Evolutionary conservation across 2,888 invertebrate genomes (phyloP), one percentile per base, ranked within the genome.

Genomic region (Platypus cylindrus): DNA sequence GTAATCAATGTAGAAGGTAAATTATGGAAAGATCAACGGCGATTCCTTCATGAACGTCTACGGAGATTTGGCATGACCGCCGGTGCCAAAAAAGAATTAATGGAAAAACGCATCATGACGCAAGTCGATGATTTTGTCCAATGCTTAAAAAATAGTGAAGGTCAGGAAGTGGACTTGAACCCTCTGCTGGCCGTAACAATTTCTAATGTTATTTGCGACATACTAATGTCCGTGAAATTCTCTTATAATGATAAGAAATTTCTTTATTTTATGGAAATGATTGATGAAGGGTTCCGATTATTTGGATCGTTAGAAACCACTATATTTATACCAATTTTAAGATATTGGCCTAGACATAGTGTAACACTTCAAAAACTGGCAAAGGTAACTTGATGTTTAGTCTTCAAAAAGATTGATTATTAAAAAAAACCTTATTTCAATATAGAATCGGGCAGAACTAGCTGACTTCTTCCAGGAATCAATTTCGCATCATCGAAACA

Each of bases 181-280:
- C 76, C 79, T 5, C 65, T 76, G 13, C 70, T 91, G 32, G 80
- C 85, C 24, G 71, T 86, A 45, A 78, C 83, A 17, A 79, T 89
- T 46, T 85, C 84, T 53, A 91, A 91, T 62, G 87, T 91, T 3
- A 89, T 91, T 47, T 89, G 90, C 60, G 81, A 83, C 43, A 75
- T 90, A 48, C 74, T 89, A 52, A 90, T 91, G 90, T 83, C 85
- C 18, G 78, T 84, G 3, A 71, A 86, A 25, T 91, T 89, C 61
- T 73, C 75, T 36, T 73, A 78, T 46, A 78, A 82, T 32, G 87
- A 89, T 56, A 63, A 65, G 3, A 71, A 78, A 33, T 90, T 90
- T 62, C 68, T 71, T 32, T 70, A 84, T 36, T 81, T 89, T 52
- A 86, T 85, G 70, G 66, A 70, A 45, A 68, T 89, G n/a, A 86